Percentiles rank a stretch among this genome's conserved stretches.
Conservation (phyloP, 2,888 invertebrate genomes). For the Xestia rhomboidea region DNA sequence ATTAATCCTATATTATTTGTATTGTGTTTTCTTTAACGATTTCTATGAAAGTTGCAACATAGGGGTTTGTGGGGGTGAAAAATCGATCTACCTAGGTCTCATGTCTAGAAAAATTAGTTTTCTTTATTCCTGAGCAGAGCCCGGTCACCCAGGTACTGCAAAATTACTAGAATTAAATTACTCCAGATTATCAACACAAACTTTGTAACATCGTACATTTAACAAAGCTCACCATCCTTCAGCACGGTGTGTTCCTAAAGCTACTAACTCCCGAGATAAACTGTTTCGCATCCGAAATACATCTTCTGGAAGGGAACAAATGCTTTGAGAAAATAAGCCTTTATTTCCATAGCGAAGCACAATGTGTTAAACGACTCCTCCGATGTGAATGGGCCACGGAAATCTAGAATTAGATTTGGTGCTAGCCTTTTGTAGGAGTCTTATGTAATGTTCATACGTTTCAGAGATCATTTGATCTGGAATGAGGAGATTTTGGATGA, state of each 20-base stretch:
- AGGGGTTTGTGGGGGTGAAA: neutral
- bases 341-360: conserved; percentile 78
- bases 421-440: conserved; percentile 60
- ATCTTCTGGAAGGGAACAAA: conserved; percentile 88
- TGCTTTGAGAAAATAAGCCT: conserved; percentile 84
- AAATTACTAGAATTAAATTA: neutral
- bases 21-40: neutral
- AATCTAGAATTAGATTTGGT: conserved; percentile 73
- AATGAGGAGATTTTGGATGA: conserved; percentile 27
- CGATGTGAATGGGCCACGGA: conserved; percentile 69
- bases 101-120: neutral
- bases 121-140: neutral
- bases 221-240: conserved; percentile 10
- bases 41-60: neutral
- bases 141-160: neutral
- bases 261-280: conserved; percentile 82
- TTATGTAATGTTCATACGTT: conserved; percentile 56
- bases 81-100: neutral
- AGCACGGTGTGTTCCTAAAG: conserved; percentile 69
- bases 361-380: conserved; percentile 78
- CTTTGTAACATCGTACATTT: neutral
- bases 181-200: neutral
- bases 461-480: conserved; percentile 38
- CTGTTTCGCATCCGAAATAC: conserved; percentile 84
- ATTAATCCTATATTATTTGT: no score